phyloP scores from a whole-genome alignment of 2,888 invertebrate species.

The Drosophila incognita region DNA sequence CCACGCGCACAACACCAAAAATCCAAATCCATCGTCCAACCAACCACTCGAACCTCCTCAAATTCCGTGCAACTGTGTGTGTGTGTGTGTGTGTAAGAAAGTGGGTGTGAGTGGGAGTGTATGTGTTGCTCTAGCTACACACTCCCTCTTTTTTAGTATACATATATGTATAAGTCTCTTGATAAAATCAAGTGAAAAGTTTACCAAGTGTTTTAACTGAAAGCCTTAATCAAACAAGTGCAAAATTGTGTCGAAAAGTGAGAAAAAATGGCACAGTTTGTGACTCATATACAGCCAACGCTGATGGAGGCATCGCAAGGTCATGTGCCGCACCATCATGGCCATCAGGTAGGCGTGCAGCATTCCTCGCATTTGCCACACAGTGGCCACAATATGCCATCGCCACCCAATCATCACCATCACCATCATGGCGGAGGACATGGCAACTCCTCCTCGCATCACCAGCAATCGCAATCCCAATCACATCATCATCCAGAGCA shows the following conservation, averaged over 20 bases:
- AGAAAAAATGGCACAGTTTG: slow-evolving; percentile 86
- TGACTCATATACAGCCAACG: slow-evolving; percentile 87
- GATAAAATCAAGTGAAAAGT: slow-evolving; percentile 50
- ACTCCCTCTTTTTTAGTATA: slow-evolving; percentile 60
- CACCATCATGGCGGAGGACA: slow-evolving; percentile 60
- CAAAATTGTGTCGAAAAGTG: slow-evolving; percentile 21
- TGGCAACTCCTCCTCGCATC: slow-evolving; percentile 52
- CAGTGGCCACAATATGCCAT: slow-evolving; percentile 85
- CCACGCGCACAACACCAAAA: slow-evolving; percentile 58
- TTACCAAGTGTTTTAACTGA: slow-evolving; percentile 46
- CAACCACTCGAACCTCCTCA: slow-evolving; percentile 33
- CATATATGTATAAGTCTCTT: slow-evolving; percentile 36
- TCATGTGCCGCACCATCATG: slow-evolving; percentile 86
- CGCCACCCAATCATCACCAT: slow-evolving; percentile 83
- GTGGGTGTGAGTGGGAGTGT: slow-evolving; percentile 28
- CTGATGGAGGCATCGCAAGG: slow-evolving; percentile 87
- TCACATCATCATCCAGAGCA: slow-evolving; percentile 43
- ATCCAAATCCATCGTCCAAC: slow-evolving; percentile 37
- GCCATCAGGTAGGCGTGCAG: slow-evolving; percentile 85
- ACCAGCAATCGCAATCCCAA: slow-evolving; percentile 46
- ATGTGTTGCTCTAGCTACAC: slow-evolving; percentile 47
- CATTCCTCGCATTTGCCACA: slow-evolving; percentile 85
- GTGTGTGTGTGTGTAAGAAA: slow-evolving; percentile 16
- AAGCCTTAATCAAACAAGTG: slow-evolving; percentile 44
- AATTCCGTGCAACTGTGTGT: slow-evolving; percentile 28